Base-by-base conservation (phyloP, 2,113 vertebrate genomes). In the Platysternon megacephalum region DNA sequence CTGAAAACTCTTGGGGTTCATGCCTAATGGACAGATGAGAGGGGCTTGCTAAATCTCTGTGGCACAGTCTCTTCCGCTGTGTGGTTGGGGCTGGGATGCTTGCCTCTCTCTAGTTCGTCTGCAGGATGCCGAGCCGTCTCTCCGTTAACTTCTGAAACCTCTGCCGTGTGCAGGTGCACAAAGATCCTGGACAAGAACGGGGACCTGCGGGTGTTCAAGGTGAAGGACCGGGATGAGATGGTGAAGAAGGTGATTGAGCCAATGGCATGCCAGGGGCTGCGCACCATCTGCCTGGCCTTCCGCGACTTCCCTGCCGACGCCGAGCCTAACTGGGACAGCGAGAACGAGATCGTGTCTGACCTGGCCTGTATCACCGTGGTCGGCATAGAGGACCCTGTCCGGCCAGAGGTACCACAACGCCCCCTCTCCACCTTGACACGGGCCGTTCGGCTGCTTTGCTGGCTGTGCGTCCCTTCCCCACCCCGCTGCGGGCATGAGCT, bases 361-460 rank as follows among this genome's bases (percentile, higher is more conserved):
- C 98, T 99, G 84, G 99, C 99, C 89, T 99, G 99, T 96, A 99
- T 99, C 0, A 95, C 98, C 0, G 99, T 99, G 93, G 99, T 99
- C 26, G 99, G 99, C 84, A 99, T 99, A 28, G 99, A 99, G 97
- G 99, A 99, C 56, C 99, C 99, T 1, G 99, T 99, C 74, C 98
- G 99, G 90, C 99, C 98, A 0, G 99, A 99, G 99, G 99, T 99
- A 94, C 97, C 85, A 0, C 0, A 39, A 7, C 48, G 6, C 39
- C 22, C 51, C 82, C 6, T 1, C 39, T 11, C 24, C 46, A 26
- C 56, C 35, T 24, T 24, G 22, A 49, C 21, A 13, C 11, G 5
- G 21, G 4, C 61, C 72, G 7, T 61, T 29, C 35, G 26, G 35
- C 28, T 32, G 12, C 58, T 32, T 61, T 12, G 28, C 29, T 65